Evolutionary conservation across 2,797 vertebrate species (phyloP).

Genomic region (Schizopygopsis malacanthus): DNA sequence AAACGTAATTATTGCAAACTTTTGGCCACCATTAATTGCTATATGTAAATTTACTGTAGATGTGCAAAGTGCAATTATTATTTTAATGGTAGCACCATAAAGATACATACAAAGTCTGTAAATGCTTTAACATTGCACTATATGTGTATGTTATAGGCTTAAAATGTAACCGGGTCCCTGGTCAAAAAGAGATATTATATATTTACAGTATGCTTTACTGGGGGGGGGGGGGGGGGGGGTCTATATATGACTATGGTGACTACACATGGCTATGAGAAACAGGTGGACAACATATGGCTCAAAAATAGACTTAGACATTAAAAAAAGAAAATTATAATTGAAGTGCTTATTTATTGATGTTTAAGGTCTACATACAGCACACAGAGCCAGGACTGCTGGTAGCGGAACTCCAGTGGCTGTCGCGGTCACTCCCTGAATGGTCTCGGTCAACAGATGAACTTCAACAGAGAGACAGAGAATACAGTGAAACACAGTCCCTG

Average conservation of each 20-base stretch:
- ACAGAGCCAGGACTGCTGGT: slow-evolving; percentile 96
- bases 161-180: background rate
- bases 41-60: background rate
- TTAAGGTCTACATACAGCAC: slow-evolving; percentile 85
- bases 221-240: no score
- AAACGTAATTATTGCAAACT: background rate
- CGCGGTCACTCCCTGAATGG: slow-evolving; percentile 91
- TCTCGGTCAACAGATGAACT: slow-evolving; percentile 93
- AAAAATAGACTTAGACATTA: background rate
- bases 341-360: background rate
- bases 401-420: slow-evolving; percentile 88
- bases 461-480: slow-evolving; percentile 18
- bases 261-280: no score
- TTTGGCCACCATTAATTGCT: background rate
- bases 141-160: background rate
- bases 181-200: background rate
- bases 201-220: background rate
- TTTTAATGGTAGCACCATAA: background rate
- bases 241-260: no score
- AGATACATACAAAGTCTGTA: background rate
- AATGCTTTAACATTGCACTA: background rate
- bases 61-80: background rate
- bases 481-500: slow-evolving; percentile 12
- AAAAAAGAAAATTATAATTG: background rate
- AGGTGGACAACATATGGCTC: background rate